These are phyloP conservation scores for Rhinella marina DNA, from an alignment of 2,797 vertebrate species.

Conservation along the genomic window DNA sequence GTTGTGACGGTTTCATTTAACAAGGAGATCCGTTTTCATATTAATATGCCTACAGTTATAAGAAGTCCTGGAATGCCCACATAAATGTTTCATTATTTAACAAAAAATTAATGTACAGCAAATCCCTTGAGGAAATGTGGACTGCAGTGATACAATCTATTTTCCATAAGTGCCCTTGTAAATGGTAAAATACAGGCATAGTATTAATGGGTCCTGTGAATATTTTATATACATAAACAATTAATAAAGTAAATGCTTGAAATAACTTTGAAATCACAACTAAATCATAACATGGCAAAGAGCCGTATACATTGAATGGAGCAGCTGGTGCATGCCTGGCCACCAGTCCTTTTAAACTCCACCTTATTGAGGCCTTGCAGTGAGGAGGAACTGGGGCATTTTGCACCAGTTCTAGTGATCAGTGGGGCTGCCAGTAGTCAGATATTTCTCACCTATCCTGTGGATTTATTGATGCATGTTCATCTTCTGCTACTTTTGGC, in stretches of 20 bases:
- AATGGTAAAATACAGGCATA: neutral
- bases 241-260: neutral
- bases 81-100: neutral
- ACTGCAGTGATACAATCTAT: slow-evolving; percentile 4
- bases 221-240: slow-evolving; percentile 41
- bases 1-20: slow-evolving; percentile 7
- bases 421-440: no score
- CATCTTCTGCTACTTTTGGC: no score
- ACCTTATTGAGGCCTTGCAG: no score
- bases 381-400: no score
- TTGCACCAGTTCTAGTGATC: no score
- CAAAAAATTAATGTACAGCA: neutral
- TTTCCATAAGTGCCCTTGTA: neutral
- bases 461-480: no score
- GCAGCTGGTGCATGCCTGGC: no score
- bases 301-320: neutral
- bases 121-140: neutral
- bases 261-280: neutral
- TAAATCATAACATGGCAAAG: neutral
- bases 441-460: no score
- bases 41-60: slow-evolving; percentile 1
- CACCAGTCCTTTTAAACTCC: no score
- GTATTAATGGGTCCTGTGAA: neutral
- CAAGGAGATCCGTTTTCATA: neutral
- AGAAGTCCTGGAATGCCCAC: neutral